These are phyloP conservation scores for Ormyrus rosae DNA, from an alignment of 2,888 invertebrate species.

Conservation along the genomic window DNA sequence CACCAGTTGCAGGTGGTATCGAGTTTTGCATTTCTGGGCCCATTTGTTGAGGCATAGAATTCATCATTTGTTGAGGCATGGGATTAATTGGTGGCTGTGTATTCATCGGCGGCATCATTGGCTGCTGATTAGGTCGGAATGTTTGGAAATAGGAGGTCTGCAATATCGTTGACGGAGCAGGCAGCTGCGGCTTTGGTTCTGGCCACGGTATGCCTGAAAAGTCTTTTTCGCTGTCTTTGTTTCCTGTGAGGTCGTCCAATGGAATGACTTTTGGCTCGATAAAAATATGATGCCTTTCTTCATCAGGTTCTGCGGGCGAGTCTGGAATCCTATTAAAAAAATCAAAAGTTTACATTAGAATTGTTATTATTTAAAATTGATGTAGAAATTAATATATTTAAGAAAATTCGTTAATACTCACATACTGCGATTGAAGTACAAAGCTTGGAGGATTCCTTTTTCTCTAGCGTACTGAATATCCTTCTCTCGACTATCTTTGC, in stretches of 20 bases:
- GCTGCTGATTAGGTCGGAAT: slow-evolving; percentile 73
- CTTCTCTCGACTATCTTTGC: slow-evolving; percentile 90
- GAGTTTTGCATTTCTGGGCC: slow-evolving; percentile 67
- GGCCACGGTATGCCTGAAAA: slow-evolving; percentile 89
- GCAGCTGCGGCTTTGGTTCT: slow-evolving; percentile 85
- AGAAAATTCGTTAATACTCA: slow-evolving; percentile 60
- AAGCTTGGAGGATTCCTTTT: slow-evolving; percentile 87
- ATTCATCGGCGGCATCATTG: slow-evolving; percentile 63
- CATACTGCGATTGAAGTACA: slow-evolving; percentile 88
- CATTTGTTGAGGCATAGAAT: slow-evolving; percentile 74
- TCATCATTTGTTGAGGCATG: slow-evolving; percentile 66
- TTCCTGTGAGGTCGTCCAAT: slow-evolving; percentile 90
- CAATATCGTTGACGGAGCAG: slow-evolving; percentile 66
- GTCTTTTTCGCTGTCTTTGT: slow-evolving; percentile 88
- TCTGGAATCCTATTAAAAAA: slow-evolving; percentile 84
- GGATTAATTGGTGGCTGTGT: slow-evolving; percentile 63
- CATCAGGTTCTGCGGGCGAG: slow-evolving; percentile 90
- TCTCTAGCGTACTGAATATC: slow-evolving; percentile 92
- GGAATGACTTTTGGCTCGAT: slow-evolving; percentile 91
- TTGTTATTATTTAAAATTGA: slow-evolving; percentile 2
- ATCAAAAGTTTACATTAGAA: neutral
- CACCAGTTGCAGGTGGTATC: slow-evolving; percentile 66
- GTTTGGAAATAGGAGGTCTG: slow-evolving; percentile 65
- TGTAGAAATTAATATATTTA: neutral
- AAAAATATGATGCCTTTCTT: slow-evolving; percentile 84